A percentile compares a stretch with the other conserved stretches of the same genome.
Evolutionary conservation across 2,888 invertebrate genomes (phyloP).

Genomic region (Drosophila lacicola): DNA sequence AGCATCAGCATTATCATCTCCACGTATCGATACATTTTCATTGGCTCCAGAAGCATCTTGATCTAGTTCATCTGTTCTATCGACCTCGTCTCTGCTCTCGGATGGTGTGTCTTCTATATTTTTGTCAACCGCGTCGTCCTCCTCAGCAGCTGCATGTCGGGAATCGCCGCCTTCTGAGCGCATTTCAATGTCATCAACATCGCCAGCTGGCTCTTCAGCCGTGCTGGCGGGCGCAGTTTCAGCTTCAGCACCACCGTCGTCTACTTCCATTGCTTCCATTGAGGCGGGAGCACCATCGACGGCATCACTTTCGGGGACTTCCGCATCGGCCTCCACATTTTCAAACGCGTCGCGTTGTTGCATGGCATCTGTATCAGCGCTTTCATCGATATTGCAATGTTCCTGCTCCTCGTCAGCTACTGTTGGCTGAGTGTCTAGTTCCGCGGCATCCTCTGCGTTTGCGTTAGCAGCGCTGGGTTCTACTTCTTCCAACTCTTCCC

Average conservation of each 20-base stretch:
- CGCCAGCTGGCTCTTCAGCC: conserved; percentile 38
- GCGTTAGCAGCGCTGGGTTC: conserved; percentile 5
- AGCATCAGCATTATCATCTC: conserved; percentile 41
- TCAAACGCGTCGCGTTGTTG: conserved; percentile 54
- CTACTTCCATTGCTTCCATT: conserved; percentile 64
- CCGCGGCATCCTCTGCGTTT: conserved; percentile 12
- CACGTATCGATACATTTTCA: conserved; percentile 12
- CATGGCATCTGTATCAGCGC: conserved; percentile 45
- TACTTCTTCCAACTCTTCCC: conserved; percentile 12
- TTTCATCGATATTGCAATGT: conserved; percentile 44
- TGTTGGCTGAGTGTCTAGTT: conserved; percentile 22
- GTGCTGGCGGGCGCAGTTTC: conserved; percentile 22
- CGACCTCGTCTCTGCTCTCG: conserved; percentile 70
- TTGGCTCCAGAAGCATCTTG: conserved; percentile 26
- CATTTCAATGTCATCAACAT: conserved; percentile 67
- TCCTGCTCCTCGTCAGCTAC: conserved; percentile 32
- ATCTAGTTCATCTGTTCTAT: conserved; percentile 47
- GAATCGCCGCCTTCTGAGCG: conserved; percentile 56
- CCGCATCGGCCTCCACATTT: conserved; percentile 70
- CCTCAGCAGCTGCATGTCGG: conserved; percentile 41
- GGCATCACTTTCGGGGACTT: conserved; percentile 78
- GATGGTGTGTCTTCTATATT: conserved; percentile 22
- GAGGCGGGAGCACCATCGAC: conserved; percentile 70
- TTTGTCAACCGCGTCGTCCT: conserved; percentile 40
- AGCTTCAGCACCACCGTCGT: conserved; percentile 58